These are phyloP conservation scores for Blastobasis adustella DNA, from an alignment of 2,888 invertebrate species.

Conservation along the genomic window DNA sequence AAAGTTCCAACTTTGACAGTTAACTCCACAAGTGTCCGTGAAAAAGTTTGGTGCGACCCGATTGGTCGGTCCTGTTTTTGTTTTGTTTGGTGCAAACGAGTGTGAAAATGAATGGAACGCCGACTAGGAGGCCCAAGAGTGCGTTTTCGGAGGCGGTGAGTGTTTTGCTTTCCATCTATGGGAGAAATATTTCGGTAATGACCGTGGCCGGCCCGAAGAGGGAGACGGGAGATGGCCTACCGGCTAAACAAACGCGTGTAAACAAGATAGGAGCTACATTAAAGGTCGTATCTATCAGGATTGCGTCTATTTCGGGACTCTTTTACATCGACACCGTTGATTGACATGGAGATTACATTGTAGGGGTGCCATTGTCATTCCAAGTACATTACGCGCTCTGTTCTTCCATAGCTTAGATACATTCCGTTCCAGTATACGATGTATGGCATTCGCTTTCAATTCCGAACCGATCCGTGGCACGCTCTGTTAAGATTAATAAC, in stretches of 20 bases:
- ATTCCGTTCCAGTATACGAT: neutral
- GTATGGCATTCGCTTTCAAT: neutral
- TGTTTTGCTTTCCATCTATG: conserved; percentile 3
- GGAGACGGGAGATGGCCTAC: neutral
- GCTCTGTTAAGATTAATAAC: neutral
- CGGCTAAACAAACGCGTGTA: conserved; percentile 3
- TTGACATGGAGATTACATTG: neutral
- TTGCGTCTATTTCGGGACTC: conserved; percentile 1
- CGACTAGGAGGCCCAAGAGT: conserved; percentile 62
- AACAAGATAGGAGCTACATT: conserved; percentile 2
- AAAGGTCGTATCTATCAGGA: conserved; percentile 1
- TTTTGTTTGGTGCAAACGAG: conserved; percentile 27
- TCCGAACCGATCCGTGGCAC: neutral
- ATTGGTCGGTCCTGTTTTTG: conserved; percentile 52
- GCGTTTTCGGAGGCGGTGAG: conserved; percentile 68
- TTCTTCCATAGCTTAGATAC: no score
- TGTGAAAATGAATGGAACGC: conserved; percentile 63
- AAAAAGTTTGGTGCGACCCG: conserved; percentile 56
- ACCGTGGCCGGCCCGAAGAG: conserved; percentile 1
- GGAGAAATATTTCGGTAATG: conserved; percentile 1
- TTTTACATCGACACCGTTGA: neutral
- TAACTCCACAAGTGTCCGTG: conserved; percentile 63
- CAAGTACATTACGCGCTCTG: no score
- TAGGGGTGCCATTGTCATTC: no score
- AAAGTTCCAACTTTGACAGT: conserved; percentile 42